Evolutionary conservation across 2,113 vertebrate genomes (phyloP).

Genomic region (Rynchops niger): DNA sequence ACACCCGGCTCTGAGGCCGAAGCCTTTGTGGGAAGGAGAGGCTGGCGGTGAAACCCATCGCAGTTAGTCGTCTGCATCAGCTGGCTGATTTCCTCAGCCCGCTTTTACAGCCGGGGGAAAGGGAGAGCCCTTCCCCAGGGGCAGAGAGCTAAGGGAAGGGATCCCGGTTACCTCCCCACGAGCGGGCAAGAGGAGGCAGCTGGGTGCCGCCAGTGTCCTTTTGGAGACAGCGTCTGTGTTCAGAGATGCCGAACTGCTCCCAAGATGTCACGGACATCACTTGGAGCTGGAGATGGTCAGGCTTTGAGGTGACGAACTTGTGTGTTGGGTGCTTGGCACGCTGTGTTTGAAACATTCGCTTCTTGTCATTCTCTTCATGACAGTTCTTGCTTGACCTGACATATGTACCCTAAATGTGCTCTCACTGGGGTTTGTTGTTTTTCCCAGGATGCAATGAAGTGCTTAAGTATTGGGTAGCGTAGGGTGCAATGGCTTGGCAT

Average conservation of each 20-base stretch:
- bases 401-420: rapidly evolving
- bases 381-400: background rate
- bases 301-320: background rate
- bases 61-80: rapidly evolving
- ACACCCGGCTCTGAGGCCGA: rapidly evolving
- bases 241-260: background rate
- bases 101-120: background rate
- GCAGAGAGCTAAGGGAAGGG: too few species aligned
- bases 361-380: background rate
- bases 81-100: background rate
- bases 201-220: background rate
- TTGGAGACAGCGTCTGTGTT: background rate
- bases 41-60: background rate
- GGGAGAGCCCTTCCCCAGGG: background rate
- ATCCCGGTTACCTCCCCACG: rapidly evolving
- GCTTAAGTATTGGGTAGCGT: background rate
- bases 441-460: background rate
- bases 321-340: background rate
- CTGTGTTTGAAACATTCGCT: background rate
- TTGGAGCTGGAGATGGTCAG: background rate
- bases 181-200: background rate
- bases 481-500: background rate
- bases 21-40: background rate
- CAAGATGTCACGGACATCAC: background rate
- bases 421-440: background rate